phyloP scores from a whole-genome alignment of 2,113 vertebrate species.

The Manacus vitellinus region DNA sequence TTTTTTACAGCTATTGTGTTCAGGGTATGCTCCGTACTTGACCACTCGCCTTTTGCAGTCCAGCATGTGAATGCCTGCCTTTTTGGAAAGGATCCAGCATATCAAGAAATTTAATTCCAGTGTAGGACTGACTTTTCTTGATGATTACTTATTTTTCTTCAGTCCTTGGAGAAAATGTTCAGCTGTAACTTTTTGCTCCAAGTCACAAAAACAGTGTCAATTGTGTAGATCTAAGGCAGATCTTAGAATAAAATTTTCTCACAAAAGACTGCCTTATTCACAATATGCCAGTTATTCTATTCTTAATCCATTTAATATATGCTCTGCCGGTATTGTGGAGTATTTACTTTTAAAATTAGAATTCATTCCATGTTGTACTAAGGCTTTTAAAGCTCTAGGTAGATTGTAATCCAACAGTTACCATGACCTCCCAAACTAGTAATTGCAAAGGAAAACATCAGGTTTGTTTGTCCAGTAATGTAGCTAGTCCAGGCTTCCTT shows the following conservation, averaged over 20 bases:
- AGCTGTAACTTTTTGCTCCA: not conserved
- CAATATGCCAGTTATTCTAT: not conserved
- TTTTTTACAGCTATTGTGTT: not conserved
- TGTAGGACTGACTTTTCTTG: not conserved
- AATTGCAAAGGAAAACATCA: not conserved
- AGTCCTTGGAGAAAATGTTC: not conserved
- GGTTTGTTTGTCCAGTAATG: not conserved
- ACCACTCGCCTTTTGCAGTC: not conserved
- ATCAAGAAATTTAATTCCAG: not conserved
- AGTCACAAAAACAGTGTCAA: accelerated
- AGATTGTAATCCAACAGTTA: not conserved
- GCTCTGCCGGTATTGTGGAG: accelerated
- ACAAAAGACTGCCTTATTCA: not conserved
- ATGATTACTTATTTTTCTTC: not conserved
- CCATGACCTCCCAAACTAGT: not conserved
- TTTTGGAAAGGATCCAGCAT: accelerated
- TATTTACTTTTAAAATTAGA: not conserved
- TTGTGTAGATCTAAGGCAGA: not conserved
- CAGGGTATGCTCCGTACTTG: too few relatives aligned
- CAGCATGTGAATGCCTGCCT: not conserved
- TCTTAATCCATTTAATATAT: not conserved
- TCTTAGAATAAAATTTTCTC: not conserved
- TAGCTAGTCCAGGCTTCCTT: not conserved
- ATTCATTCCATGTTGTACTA: not conserved
- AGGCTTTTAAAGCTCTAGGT: not conserved